Evolutionary conservation across 2,797 vertebrate genomes (phyloP).

Genomic region (Bovichtus variegatus): DNA sequence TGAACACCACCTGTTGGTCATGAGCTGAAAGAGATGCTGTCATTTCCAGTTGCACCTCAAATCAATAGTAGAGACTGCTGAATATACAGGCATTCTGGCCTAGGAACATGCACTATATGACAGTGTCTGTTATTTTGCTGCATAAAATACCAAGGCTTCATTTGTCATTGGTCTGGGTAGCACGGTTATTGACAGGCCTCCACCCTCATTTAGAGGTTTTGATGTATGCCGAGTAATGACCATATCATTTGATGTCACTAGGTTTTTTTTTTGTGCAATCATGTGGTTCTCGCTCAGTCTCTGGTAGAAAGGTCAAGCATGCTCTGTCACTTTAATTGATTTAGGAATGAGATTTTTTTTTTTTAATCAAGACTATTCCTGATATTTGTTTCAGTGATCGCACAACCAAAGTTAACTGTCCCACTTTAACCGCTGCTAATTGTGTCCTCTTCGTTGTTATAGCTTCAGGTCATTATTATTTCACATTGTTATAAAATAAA

Average conservation of each 20-base stretch:
- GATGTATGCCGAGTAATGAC: not conserved
- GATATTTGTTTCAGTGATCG: not conserved
- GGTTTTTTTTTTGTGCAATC: slow-evolving; percentile 12
- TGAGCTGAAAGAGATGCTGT: slow-evolving; percentile 6
- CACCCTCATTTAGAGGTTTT: slow-evolving; percentile 9
- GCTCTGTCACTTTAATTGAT: slow-evolving; percentile 1
- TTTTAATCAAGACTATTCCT: not conserved
- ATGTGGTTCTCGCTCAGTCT: not conserved
- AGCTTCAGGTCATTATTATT: not conserved
- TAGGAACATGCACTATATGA: slow-evolving; percentile 2
- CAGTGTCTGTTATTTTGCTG: slow-evolving; percentile 9
- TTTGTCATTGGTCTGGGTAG: not conserved
- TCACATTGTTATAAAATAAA: not conserved
- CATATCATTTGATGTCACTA: slow-evolving; percentile 16
- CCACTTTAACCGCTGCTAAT: not conserved
- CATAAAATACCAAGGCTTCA: not conserved
- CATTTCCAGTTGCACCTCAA: slow-evolving; percentile 3
- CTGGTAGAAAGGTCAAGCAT: not conserved
- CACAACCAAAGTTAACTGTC: not conserved
- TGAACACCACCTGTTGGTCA: slow-evolving; percentile 19
- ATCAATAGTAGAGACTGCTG: not conserved
- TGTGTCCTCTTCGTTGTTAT: not conserved
- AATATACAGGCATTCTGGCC: not conserved
- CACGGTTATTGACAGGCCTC: not conserved
- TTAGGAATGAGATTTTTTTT: not conserved